Percentiles rank a stretch among this genome's conserved stretches.
These are phyloP conservation scores for Cydia amplana DNA, from an alignment of 1,140 invertebrate species.

Conservation along the genomic window DNA sequence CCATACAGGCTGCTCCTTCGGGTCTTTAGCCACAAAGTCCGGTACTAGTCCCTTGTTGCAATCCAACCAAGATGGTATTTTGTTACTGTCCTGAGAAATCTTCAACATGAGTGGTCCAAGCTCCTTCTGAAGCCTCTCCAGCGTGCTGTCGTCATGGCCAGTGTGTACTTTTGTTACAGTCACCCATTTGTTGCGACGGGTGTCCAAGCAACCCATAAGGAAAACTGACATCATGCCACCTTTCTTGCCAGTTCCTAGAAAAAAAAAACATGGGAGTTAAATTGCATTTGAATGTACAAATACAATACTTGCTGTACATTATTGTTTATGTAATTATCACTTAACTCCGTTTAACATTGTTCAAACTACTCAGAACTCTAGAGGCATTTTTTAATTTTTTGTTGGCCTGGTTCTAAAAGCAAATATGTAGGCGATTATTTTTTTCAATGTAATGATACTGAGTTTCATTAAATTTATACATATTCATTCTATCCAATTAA, in stretches of 20 bases:
- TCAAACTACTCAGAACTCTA: too few species aligned
- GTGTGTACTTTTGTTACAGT: slow-evolving; percentile 94
- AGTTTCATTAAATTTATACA: too few species aligned
- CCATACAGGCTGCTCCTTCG: slow-evolving; percentile 93
- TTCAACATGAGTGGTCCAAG: slow-evolving; percentile 87
- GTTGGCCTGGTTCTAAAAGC: too few species aligned
- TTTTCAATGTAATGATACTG: too few species aligned
- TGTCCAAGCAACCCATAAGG: slow-evolving; percentile 94
- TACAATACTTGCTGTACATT: too few species aligned
- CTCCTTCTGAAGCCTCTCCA: slow-evolving; percentile 88
- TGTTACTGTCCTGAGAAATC: slow-evolving; percentile 84
- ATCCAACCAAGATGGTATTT: slow-evolving; percentile 89
- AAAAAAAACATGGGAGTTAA: slow-evolving; percentile 36
- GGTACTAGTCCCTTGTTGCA: slow-evolving; percentile 91
- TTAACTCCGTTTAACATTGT: too few species aligned
- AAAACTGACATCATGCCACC: slow-evolving; percentile 96
- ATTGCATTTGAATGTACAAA: too few species aligned
- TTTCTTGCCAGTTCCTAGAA: slow-evolving; percentile 89
- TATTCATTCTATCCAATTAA: too few species aligned
- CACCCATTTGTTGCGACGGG: slow-evolving; percentile 84
- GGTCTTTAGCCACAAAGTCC: slow-evolving; percentile 92
- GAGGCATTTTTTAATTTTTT: too few species aligned
- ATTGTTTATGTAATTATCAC: too few species aligned
- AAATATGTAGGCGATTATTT: too few species aligned
- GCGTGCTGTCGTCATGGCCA: slow-evolving; percentile 91